Base-by-base conservation (phyloP, 92 coral and sea anemone species). In the Porites evermanni region DNA sequence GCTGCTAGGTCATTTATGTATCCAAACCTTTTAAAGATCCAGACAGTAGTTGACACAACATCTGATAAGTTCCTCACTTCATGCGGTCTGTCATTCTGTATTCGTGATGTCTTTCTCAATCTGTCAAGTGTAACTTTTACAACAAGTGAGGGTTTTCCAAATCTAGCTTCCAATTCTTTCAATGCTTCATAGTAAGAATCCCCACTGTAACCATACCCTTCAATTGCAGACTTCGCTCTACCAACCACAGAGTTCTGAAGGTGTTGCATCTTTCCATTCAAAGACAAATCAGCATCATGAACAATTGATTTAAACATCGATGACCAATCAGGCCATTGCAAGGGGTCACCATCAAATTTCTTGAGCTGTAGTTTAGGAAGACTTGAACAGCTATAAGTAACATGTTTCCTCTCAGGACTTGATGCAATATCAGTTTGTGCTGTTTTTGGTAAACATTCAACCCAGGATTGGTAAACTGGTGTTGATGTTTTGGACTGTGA, bases 261-360 rank as follows among this genome's bases (percentile, higher is more conserved):
- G 50, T 90, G 93, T 79, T 81, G 81, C 88, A 87, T 90, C 51
- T 78, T 82, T 18, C 77, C 91, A 71, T 81, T 87, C 0, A 59
- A 7, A 7, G 89, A 82, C 0, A 87, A 74, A 53, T 71, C 26
- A 6, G 81, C 86, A 75, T 90, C 88, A 72, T 81, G 88, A 18
- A 88, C 84, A 52, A 88, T 83, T 32, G 91, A 83, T 77, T 88
- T 90, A 70, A 71, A 88, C 91, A 88, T 87, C 53, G 92, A 88
- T 4, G 74, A 64, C 91, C 94, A 88, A 50, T 91, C 91, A 74
- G 84, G 32, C 94, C 91, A 91, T 17, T 26, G 79, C 17, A 90
- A 74, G 18, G 93, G 90, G 61, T 90, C 93, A 23, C 93, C 91
- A 38, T 87, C 89, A 82, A 91, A 91, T 8, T 20, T 83, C 50